Evolutionary conservation across 1,140 invertebrate genomes (phyloP).

Genomic region (Papilio machaon): DNA sequence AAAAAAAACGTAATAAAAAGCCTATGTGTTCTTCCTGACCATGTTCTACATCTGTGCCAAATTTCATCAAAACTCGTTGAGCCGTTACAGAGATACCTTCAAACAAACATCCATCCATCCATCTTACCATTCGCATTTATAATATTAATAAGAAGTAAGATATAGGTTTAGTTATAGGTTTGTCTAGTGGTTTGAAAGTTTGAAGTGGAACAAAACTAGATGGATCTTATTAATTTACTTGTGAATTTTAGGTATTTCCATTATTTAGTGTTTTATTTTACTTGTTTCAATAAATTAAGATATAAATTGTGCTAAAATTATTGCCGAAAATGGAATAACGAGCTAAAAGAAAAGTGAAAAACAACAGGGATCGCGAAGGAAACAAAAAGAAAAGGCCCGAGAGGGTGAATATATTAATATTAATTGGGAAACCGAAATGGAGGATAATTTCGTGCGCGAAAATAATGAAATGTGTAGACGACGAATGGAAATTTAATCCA

Average conservation of each 20-base stretch:
- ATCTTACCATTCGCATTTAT: no score
- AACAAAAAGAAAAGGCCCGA: conserved; percentile 16
- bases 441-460: conserved; percentile 9
- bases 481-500: conserved; percentile 3
- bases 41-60: no score
- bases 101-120: no score
- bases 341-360: neutral
- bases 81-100: no score
- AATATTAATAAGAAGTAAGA: no score
- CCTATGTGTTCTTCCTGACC: no score
- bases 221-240: neutral
- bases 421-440: conserved; percentile 20
- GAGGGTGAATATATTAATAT: conserved; percentile 23
- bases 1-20: no score
- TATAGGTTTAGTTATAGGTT: no score
- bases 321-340: neutral
- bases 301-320: conserved; percentile 22
- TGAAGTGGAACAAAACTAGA: neutral
- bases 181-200: neutral
- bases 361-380: conserved; percentile 11
- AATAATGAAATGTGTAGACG: conserved; percentile 19
- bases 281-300: conserved; percentile 8
- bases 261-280: neutral
- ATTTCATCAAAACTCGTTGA: no score
- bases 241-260: neutral